Conservation (phyloP, 2,888 invertebrate genomes). For the Cataglyphis albicans region DNA sequence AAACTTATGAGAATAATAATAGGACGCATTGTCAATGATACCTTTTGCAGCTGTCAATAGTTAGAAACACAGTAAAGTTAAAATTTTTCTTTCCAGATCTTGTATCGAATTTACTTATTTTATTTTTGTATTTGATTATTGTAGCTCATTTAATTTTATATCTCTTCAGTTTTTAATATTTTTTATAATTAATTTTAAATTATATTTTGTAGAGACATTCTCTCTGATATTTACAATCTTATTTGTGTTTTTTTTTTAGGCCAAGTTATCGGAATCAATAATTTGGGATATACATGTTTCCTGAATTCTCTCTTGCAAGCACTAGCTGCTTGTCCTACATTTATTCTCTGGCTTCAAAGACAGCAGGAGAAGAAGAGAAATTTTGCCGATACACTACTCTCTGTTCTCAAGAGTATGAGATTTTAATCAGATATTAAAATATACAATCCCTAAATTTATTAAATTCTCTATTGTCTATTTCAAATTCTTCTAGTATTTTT, state of each 20-base stretch:
- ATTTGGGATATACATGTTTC: conserved; percentile 97
- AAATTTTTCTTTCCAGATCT: not conserved
- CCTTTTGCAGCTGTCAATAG: not conserved
- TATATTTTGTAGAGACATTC: not conserved
- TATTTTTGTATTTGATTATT: not conserved
- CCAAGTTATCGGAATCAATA: conserved; percentile 94
- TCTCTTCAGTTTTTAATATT: not conserved
- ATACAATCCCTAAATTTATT: not conserved
- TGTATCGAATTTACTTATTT: not conserved
- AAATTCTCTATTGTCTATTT: not conserved
- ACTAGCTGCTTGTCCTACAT: conserved; percentile 94
- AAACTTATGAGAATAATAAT: not conserved
- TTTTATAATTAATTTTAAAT: not conserved
- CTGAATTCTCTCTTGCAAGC: conserved; percentile 96
- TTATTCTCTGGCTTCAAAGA: conserved; percentile 93
- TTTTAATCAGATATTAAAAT: conserved; percentile 21
- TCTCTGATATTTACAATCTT: conserved; percentile 28
- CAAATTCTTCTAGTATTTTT: not conserved
- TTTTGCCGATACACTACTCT: conserved; percentile 91
- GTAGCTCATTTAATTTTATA: not conserved
- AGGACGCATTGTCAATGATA: not conserved
- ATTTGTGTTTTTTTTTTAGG: conserved; percentile 86
- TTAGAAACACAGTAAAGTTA: not conserved
- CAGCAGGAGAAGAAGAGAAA: conserved; percentile 89
- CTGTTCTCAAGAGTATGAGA: conserved; percentile 90